These are phyloP conservation scores for Python bivittatus DNA, from an alignment of 2,113 vertebrate genomes.

Conservation along the genomic window DNA sequence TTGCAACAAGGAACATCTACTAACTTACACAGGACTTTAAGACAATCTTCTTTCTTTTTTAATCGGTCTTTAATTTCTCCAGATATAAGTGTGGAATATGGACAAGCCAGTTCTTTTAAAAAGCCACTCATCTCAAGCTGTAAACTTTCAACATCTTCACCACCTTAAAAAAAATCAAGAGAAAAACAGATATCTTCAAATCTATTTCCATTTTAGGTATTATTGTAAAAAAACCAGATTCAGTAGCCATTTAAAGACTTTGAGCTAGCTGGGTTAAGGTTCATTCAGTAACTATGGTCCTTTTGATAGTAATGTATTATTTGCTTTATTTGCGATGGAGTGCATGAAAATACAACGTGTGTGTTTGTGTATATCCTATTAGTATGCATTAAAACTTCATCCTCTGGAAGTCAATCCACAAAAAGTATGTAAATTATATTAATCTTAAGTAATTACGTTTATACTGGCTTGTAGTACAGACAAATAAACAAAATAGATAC, in stretches of 20 bases:
- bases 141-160: conserved; percentile 84
- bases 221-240: not conserved
- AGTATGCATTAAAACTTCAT: not conserved
- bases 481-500: not conserved
- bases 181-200: not conserved
- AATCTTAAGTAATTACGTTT: not conserved
- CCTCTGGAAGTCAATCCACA: not conserved
- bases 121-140: conserved; percentile 87
- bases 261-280: not conserved
- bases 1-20: not conserved
- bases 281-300: not conserved
- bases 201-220: not conserved
- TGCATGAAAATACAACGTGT: not conserved
- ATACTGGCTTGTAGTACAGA: not conserved
- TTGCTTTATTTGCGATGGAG: not conserved
- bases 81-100: conserved; percentile 75
- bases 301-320: not conserved
- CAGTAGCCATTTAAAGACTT: not conserved
- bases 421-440: not conserved
- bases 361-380: not conserved
- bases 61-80: conserved; percentile 81
- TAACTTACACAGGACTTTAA: conserved; percentile 87
- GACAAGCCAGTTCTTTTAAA: conserved; percentile 90
- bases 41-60: conserved; percentile 79
- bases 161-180: conserved; percentile 59